phyloP scores from a whole-genome alignment of 2,113 vertebrate species.

The Labrus mixtus region DNA sequence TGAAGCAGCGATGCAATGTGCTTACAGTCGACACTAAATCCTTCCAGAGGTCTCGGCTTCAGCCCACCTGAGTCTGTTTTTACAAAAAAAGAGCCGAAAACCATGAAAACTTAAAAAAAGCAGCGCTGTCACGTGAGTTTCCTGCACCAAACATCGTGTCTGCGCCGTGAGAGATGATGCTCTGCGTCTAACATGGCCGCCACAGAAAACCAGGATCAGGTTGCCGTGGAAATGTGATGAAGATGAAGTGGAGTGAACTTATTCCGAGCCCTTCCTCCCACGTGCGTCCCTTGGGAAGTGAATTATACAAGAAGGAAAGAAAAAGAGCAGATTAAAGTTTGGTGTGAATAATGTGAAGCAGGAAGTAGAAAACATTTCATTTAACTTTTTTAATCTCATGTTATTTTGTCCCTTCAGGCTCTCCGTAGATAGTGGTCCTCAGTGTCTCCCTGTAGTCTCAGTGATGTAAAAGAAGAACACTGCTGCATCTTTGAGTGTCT shows the following conservation, averaged over 20 bases:
- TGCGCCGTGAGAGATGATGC: neutral
- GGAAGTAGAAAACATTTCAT: neutral
- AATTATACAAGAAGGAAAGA: constrained; percentile 48
- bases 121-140: constrained; percentile 50
- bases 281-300: constrained; percentile 38
- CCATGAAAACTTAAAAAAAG: constrained; percentile 46
- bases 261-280: constrained; percentile 56
- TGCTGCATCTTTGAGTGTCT: too few species aligned
- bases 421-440: too few species aligned
- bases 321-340: neutral
- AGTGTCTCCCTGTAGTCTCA: too few species aligned
- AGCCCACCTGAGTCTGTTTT: constrained; percentile 40
- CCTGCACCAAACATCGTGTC: too few species aligned
- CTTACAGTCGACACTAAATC: constrained; percentile 37
- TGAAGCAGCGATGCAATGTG: constrained; percentile 58
- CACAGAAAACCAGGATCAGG: neutral
- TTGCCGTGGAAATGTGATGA: constrained; percentile 31
- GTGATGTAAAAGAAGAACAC: too few species aligned
- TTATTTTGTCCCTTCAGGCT: too few species aligned
- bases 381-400: too few species aligned
- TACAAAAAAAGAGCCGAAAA: constrained; percentile 15
- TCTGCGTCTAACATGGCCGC: constrained; percentile 14
- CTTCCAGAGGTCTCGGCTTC: constrained; percentile 33
- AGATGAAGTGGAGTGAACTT: constrained; percentile 27
- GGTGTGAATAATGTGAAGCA: neutral